Evolutionary conservation across 2,888 invertebrate genomes (phyloP).

Genomic region (Dasysyrphus tricinctus): DNA sequence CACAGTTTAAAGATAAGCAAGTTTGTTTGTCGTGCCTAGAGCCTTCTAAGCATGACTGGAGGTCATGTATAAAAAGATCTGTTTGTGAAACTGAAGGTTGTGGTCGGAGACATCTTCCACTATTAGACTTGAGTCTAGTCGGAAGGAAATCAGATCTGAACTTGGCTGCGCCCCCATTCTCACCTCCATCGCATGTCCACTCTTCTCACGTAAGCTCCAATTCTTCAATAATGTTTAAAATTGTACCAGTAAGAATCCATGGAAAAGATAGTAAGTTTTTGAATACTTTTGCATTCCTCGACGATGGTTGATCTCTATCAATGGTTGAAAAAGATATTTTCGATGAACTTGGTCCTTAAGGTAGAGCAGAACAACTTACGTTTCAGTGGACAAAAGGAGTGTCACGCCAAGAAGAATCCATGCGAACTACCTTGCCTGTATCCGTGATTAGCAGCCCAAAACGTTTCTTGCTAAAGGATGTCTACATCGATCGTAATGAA

Average conservation of each 20-base stretch:
- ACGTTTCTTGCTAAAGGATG: neutral
- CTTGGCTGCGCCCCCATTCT: neutral
- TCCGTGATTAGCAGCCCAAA: neutral
- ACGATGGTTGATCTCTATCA: neutral
- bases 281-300: neutral
- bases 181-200: neutral
- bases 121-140: neutral
- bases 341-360: constrained; percentile 17
- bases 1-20: too few species aligned
- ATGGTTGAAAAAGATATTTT: constrained; percentile 37
- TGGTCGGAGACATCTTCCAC: neutral
- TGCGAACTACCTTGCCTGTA: neutral
- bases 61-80: too few species aligned
- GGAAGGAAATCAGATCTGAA: neutral
- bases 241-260: neutral
- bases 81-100: neutral
- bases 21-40: too few species aligned
- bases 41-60: too few species aligned
- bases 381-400: constrained; percentile 32
- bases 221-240: neutral
- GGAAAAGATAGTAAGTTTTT: neutral
- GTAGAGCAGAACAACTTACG: neutral
- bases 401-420: neutral
- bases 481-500: constrained; percentile 13
- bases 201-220: neutral